Conservation (phyloP, 2,888 invertebrate species). For the Barypeithes pellucidus region DNA sequence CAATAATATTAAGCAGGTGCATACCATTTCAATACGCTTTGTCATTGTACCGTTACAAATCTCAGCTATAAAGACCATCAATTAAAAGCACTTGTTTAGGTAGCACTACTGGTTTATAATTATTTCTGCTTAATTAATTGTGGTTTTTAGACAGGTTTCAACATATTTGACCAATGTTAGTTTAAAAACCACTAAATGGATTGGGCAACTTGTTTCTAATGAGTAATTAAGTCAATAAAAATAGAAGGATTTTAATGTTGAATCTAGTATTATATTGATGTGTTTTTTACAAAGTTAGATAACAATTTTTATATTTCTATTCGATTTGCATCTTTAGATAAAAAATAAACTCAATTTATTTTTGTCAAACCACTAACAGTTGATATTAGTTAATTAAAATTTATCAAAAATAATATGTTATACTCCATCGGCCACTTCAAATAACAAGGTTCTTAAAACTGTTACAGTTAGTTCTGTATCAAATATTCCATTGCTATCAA, state of each 20-base stretch:
- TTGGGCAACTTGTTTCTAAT: conserved; percentile 30
- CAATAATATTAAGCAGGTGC: conserved; percentile 14
- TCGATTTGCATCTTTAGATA: neutral
- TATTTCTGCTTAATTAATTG: conserved; percentile 35
- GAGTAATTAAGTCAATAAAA: conserved; percentile 32
- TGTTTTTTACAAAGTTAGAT: neutral
- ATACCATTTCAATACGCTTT: conserved; percentile 6
- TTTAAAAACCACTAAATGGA: conserved; percentile 26
- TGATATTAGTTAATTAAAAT: too few relatives aligned
- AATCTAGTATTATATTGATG: neutral
- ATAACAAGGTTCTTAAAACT: too few relatives aligned
- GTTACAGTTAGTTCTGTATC: too few relatives aligned
- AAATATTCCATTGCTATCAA: too few relatives aligned
- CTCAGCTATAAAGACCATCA: conserved; percentile 26
- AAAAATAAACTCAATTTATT: neutral
- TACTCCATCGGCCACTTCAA: too few relatives aligned
- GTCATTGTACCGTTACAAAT: conserved; percentile 33
- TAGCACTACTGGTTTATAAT: conserved; percentile 35
- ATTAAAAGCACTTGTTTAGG: conserved; percentile 34
- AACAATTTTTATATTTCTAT: neutral
- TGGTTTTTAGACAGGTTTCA: conserved; percentile 37
- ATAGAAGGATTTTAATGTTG: conserved; percentile 4
- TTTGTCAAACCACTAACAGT: too few relatives aligned
- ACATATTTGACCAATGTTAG: conserved; percentile 34
- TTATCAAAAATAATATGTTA: too few relatives aligned